These are phyloP conservation scores for Urophycis tenuis DNA, from an alignment of 2,797 vertebrate species.

Conservation along the genomic window DNA sequence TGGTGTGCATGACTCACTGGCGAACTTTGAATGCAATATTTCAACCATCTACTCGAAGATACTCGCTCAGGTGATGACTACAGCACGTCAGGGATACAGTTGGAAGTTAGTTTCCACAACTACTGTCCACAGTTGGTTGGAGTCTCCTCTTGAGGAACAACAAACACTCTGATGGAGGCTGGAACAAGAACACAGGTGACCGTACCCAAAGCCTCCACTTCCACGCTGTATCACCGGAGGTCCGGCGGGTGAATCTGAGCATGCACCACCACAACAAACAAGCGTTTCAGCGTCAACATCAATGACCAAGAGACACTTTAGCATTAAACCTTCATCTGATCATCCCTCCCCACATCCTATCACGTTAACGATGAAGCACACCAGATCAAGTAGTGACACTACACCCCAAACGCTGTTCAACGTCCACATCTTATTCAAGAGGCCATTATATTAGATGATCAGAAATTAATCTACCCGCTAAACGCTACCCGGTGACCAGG, in stretches of 20 bases:
- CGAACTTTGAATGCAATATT: background rate
- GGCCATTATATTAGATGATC: too few species aligned
- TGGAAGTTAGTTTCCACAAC: background rate
- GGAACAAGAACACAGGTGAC: background rate
- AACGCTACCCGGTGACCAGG: too few species aligned
- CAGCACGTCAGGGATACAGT: background rate
- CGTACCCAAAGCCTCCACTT: background rate
- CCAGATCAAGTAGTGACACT: background rate
- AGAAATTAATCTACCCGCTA: too few species aligned
- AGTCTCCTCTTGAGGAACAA: background rate
- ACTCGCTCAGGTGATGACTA: background rate
- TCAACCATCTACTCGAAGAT: background rate
- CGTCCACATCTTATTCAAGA: too few species aligned
- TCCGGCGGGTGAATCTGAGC: too few species aligned
- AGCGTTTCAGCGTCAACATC: slow-evolving; percentile 5
- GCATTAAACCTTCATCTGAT: slow-evolving; percentile 26
- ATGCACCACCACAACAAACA: background rate
- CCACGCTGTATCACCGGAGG: background rate
- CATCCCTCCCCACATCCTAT: background rate
- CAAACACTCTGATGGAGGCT: background rate
- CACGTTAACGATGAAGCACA: background rate
- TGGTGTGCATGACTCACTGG: background rate
- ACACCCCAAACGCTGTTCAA: background rate
- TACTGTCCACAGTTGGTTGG: background rate
- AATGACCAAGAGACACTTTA: background rate